Base-by-base conservation (phyloP, 2,797 vertebrate genomes). In the Oreortyx pictus region DNA sequence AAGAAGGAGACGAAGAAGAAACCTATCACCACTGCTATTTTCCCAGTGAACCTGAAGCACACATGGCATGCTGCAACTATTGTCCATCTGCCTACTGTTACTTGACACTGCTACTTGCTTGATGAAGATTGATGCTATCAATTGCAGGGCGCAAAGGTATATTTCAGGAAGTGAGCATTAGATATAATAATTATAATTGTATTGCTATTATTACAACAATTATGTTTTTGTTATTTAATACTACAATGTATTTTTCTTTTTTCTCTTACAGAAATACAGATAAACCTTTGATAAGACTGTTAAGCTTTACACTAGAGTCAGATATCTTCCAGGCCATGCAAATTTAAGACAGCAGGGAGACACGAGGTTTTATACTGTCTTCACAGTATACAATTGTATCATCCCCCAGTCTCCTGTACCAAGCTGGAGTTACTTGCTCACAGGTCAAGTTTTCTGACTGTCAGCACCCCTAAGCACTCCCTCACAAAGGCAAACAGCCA, bases 21-120 rank as follows among this genome's bases (percentile, higher is more conserved):
- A 33, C 1, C 0, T 9, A 43, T 14, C 10, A 56, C 7, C 4
- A 18, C 27, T 49, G 19, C 2, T 4, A 0, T 47, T 14, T 83
- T 62, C 60, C 14, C 16, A 68, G 35, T 18, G 8, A 64, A 50
- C 11, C 5, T 43, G 8, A 11, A 68, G 12, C 12, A 31, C 6
- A n/a, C 23, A 33, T 16, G 11, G 43, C 2, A 6, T 46, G 8
- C 7, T 57, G 7, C 27, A 41, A 37, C 5, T 3, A 17, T 25
- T 46, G 39, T 6, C 7, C 44, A 15, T 31, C 2, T 5, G 14
- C 4, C 3, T 8, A 35, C 35, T 9, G 1, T 0, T 16, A 2
- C 5, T 0, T 4, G 9, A 7, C 22, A 2, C 2, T 9, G 11
- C 8, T 49, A 8, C 24, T 68, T 89, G 4, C 35, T 35, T 47